A percentile compares a stretch with the other conserved stretches of the same genome.
phyloP scores from a whole-genome alignment of 2,797 vertebrate species.

The Pyrocephalus nanus region DNA sequence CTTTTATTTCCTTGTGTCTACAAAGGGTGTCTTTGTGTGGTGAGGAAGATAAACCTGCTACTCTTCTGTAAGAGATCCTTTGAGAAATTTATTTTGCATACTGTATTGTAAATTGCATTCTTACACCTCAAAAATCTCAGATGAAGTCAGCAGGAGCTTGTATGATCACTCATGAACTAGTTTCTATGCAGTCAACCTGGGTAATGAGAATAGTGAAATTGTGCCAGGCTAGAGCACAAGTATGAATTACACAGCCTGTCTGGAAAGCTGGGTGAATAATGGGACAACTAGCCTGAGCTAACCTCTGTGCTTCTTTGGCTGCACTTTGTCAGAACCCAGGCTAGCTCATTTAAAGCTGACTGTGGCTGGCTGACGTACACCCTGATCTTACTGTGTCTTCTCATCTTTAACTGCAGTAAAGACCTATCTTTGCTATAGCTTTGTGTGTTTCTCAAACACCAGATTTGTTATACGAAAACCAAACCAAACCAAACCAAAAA shows the following conservation, averaged over 20 bases:
- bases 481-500: not conserved
- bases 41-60: not conserved
- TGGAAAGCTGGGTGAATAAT: conserved; percentile 21
- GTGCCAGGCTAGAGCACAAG: conserved; percentile 3
- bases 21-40: not conserved
- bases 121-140: not conserved
- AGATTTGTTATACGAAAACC: not conserved
- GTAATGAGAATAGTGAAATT: not conserved
- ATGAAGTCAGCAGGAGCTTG: not conserved
- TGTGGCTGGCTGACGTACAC: not conserved
- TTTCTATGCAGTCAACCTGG: not conserved
- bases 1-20: not conserved
- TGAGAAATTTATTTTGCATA: not conserved
- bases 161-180: not conserved
- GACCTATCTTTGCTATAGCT: not conserved
- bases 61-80: not conserved
- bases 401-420: not conserved
- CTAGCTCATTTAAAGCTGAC: not conserved
- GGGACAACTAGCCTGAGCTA: conserved; percentile 18
- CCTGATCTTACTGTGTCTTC: not conserved
- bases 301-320: conserved; percentile 32
- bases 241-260: conserved; percentile 13
- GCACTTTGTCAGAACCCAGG: not conserved
- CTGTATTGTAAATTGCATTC: not conserved
- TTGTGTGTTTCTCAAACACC: not conserved